These are phyloP conservation scores for Glyptemys insculpta DNA, from an alignment of 2,797 vertebrate genomes.

Conservation along the genomic window DNA sequence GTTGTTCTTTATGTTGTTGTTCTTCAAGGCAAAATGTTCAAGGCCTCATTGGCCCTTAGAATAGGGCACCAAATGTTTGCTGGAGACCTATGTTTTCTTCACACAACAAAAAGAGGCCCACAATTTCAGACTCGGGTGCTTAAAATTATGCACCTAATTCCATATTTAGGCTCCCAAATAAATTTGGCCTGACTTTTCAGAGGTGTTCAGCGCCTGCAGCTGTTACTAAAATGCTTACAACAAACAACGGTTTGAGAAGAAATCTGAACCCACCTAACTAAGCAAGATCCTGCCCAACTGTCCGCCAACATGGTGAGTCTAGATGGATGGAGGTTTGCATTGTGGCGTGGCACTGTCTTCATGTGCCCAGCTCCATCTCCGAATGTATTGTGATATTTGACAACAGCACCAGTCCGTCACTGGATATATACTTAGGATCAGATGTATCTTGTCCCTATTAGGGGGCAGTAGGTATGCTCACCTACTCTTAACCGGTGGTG, in stretches of 20 bases:
- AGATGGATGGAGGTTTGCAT: not conserved
- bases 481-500: not conserved
- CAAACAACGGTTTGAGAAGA: not conserved
- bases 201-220: not conserved
- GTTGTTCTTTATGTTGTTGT: not conserved
- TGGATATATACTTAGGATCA: not conserved
- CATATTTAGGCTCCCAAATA: not conserved
- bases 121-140: rapidly evolving
- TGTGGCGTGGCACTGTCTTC: rapidly evolving
- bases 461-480: not conserved
- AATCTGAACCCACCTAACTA: not conserved
- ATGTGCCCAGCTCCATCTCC: no score
- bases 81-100: not conserved
- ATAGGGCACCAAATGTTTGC: rapidly evolving
- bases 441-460: not conserved
- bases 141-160: not conserved
- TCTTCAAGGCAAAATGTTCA: not conserved
- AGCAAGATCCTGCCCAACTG: not conserved
- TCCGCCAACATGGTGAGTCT: not conserved
- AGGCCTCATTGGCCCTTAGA: not conserved
- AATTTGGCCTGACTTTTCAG: not conserved
- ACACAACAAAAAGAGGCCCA: not conserved
- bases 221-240: not conserved
- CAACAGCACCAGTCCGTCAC: no score
- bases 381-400: rapidly evolving